Conservation (phyloP, 2,888 invertebrate species). For the Caenorhabditis imperialis region DNA sequence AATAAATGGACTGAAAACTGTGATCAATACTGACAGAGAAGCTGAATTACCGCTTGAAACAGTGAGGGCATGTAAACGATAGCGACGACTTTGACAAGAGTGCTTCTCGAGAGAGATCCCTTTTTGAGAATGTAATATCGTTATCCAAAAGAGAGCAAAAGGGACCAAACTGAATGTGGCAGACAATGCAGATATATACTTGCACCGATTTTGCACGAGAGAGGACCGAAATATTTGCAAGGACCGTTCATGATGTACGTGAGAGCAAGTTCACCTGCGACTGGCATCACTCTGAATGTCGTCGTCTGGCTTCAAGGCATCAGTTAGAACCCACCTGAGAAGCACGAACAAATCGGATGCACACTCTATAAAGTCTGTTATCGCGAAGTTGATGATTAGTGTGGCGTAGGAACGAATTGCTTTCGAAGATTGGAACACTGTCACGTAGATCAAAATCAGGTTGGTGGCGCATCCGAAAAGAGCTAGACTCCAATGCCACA, state of each 20-base stretch:
- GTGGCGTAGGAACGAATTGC: constrained; percentile 27
- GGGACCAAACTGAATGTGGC: constrained; percentile 43
- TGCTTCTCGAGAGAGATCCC: neutral
- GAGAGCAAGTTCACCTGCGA: constrained; percentile 22
- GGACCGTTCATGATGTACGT: constrained; percentile 37
- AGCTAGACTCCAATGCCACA: constrained; percentile 22
- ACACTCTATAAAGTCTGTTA: constrained; percentile 34
- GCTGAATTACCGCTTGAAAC: constrained; percentile 16
- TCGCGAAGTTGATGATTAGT: constrained; percentile 36
- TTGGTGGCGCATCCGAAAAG: constrained; percentile 21
- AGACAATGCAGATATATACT: constrained; percentile 43
- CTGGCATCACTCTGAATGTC: constrained; percentile 17
- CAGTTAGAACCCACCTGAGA: neutral
- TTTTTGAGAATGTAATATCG: constrained; percentile 32
- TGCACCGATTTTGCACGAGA: constrained; percentile 30
- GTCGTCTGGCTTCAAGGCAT: neutral
- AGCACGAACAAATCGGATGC: constrained; percentile 27
- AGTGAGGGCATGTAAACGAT: constrained; percentile 24
- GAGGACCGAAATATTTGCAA: constrained; percentile 16
- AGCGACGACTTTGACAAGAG: constrained; percentile 5
- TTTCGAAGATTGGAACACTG: constrained; percentile 19
- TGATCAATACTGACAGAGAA: too few relatives aligned
- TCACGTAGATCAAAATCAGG: constrained; percentile 12
- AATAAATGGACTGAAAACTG: constrained; percentile 24
- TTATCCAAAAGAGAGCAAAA: constrained; percentile 32